Percentiles rank a stretch among this genome's conserved stretches.
Evolutionary conservation across 2,888 invertebrate genomes (phyloP).

Genomic region (Rhodophaea formosa): DNA sequence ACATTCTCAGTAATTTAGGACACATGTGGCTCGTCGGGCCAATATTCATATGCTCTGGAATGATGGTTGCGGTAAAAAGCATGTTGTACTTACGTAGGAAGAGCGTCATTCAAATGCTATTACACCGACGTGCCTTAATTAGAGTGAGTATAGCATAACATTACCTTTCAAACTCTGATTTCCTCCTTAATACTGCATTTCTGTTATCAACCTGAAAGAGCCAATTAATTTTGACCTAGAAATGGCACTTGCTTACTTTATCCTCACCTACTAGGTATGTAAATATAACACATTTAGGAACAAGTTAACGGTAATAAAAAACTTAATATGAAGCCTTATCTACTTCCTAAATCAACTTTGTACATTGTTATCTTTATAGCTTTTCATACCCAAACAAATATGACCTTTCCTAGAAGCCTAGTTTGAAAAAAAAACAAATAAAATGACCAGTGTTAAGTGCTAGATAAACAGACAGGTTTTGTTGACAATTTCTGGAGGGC

Average conservation of each 20-base stretch:
- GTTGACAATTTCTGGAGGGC: not conserved
- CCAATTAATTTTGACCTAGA: not conserved
- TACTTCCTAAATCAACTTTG: not conserved
- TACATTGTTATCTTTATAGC: not conserved
- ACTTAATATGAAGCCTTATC: not conserved
- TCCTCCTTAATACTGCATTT: not conserved
- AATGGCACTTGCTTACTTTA: not conserved
- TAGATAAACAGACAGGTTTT: not conserved
- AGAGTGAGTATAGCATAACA: slow-evolving; percentile 66
- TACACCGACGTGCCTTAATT: slow-evolving; percentile 83
- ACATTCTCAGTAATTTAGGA: slow-evolving; percentile 82
- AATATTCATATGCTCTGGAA: slow-evolving; percentile 84
- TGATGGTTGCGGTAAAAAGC: slow-evolving; percentile 86
- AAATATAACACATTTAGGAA: not conserved
- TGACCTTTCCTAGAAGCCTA: not conserved
- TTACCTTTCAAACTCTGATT: not conserved
- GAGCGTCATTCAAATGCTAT: slow-evolving; percentile 84
- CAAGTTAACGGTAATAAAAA: not conserved
- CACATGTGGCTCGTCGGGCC: slow-evolving; percentile 86
- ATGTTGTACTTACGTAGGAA: slow-evolving; percentile 84
- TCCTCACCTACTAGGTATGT: not conserved
- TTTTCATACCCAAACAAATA: not conserved
- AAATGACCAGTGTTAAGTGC: not conserved
- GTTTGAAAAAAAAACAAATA: not conserved
- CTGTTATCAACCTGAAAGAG: not conserved